phyloP scores from a whole-genome alignment of 1,140 invertebrate genomes.

The Atopsyche davidsoni region DNA sequence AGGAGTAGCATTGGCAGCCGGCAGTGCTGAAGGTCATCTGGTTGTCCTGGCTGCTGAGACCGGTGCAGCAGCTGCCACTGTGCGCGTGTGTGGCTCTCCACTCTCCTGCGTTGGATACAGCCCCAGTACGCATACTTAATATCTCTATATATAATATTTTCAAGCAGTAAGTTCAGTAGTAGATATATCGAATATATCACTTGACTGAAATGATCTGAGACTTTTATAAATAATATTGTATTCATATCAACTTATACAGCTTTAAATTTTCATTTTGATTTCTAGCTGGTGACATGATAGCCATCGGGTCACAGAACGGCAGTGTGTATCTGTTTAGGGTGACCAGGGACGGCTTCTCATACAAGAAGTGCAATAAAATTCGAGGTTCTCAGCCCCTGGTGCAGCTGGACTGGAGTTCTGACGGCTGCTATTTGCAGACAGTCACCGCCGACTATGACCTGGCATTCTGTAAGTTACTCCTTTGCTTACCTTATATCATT shows the following conservation, averaged over 20 bases:
- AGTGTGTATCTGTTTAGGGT: slow-evolving; percentile 80
- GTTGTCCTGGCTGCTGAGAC: slow-evolving; percentile 77
- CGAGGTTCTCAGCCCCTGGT: slow-evolving; percentile 73
- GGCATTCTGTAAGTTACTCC: slow-evolving; percentile 73
- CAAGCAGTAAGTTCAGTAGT: no score
- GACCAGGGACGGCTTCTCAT: slow-evolving; percentile 77
- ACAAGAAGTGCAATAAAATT: slow-evolving; percentile 83
- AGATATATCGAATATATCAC: no score
- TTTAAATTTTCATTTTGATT: slow-evolving; percentile 19
- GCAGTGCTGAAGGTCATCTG: slow-evolving; percentile 82
- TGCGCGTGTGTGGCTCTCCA: slow-evolving; percentile 79
- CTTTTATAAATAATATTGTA: no score
- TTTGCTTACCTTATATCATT: no score
- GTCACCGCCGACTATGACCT: slow-evolving; percentile 91
- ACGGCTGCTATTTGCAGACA: slow-evolving; percentile 79
- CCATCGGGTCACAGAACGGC: slow-evolving; percentile 86
- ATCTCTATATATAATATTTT: no score
- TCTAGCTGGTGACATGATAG: slow-evolving; percentile 81
- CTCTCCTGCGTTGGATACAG: slow-evolving; percentile 80
- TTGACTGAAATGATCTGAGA: no score
- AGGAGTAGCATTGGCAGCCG: slow-evolving; percentile 77
- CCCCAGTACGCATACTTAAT: slow-evolving; percentile 59
- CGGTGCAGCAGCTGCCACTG: slow-evolving; percentile 72
- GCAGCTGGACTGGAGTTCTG: slow-evolving; percentile 87
- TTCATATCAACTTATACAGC: not conserved